Percentiles rank a stretch among this genome's conserved stretches.
These are phyloP conservation scores for Drosophila austrosaltans DNA, from an alignment of 2,888 invertebrate species.

Conservation along the genomic window DNA sequence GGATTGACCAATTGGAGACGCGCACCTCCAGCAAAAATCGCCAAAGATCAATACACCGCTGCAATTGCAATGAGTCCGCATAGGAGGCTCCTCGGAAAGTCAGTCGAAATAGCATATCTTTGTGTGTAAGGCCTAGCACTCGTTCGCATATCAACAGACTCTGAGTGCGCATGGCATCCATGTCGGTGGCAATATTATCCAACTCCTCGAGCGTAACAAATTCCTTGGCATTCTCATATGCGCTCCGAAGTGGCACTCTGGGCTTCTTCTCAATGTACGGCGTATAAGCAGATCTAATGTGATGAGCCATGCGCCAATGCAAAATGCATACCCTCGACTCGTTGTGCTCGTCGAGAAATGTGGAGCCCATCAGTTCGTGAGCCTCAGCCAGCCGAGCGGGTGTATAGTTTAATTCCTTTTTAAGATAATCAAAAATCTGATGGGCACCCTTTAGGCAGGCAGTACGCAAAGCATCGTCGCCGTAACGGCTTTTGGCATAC, in stretches of 20 bases:
- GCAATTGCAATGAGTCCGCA: constrained; percentile 89
- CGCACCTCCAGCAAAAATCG: constrained; percentile 91
- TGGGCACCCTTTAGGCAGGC: constrained; percentile 92
- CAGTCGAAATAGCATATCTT: constrained; percentile 92
- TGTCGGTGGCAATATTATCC: constrained; percentile 89
- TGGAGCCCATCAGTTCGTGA: constrained; percentile 92
- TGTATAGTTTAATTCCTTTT: constrained; percentile 86
- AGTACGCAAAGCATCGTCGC: constrained; percentile 94
- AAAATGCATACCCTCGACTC: constrained; percentile 88
- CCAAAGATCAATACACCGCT: constrained; percentile 95
- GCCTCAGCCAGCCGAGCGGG: constrained; percentile 91
- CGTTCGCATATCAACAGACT: constrained; percentile 94
- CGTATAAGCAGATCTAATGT: constrained; percentile 85
- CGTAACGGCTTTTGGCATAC: constrained; percentile 89
- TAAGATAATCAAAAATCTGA: constrained; percentile 89
- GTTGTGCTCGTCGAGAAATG: constrained; percentile 94
- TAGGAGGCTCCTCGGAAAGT: constrained; percentile 90
- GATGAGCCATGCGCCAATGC: constrained; percentile 92
- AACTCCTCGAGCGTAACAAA: constrained; percentile 90
- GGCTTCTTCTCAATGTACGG: constrained; percentile 79
- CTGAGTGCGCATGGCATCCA: constrained; percentile 94
- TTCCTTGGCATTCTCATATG: constrained; percentile 89
- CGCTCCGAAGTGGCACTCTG: constrained; percentile 85
- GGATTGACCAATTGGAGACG: constrained; percentile 90
- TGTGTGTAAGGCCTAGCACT: constrained; percentile 92